Conservation (phyloP, 2,797 vertebrate species). For the Sebastes elongatus region DNA sequence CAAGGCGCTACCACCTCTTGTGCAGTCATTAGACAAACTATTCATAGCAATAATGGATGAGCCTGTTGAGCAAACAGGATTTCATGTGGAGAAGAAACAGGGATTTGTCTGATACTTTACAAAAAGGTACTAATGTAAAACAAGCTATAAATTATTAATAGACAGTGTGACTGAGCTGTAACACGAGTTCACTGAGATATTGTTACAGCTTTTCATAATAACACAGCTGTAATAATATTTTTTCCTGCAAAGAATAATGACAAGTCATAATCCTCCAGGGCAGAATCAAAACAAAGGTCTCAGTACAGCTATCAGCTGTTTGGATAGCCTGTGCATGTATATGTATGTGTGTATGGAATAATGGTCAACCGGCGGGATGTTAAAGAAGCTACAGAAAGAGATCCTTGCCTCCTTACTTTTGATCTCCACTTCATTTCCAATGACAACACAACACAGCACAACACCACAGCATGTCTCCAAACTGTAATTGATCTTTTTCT, state of each 20-base stretch:
- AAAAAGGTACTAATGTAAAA: conserved; percentile 11
- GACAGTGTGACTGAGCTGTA: background rate
- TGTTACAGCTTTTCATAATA: background rate
- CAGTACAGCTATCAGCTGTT: background rate
- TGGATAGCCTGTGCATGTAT: background rate
- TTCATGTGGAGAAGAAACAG: conserved; percentile 32
- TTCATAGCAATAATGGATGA: conserved; percentile 50
- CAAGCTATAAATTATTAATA: conserved; percentile 11
- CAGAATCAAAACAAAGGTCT: background rate
- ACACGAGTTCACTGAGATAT: background rate
- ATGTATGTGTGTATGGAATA: background rate
- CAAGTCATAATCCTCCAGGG: background rate
- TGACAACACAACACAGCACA: conserved; percentile 53
- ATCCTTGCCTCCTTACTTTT: conserved; percentile 48
- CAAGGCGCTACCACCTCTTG: conserved; percentile 24
- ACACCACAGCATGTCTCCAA: conserved; percentile 52
- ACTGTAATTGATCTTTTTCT: conserved; percentile 66
- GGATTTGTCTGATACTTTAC: conserved; percentile 19
- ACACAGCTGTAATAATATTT: background rate
- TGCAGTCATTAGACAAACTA: conserved; percentile 42
- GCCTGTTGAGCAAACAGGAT: conserved; percentile 20
- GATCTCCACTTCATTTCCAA: conserved; percentile 53
- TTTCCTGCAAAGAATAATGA: background rate
- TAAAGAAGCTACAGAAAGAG: conserved; percentile 21
- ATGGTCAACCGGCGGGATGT: conserved; percentile 42